A percentile compares a stretch with the other conserved stretches of the same genome.
phyloP scores from a whole-genome alignment of 37 sponge, comb jelly and placozoan genomes.

The Halisarca cf. caerulea region DNA sequence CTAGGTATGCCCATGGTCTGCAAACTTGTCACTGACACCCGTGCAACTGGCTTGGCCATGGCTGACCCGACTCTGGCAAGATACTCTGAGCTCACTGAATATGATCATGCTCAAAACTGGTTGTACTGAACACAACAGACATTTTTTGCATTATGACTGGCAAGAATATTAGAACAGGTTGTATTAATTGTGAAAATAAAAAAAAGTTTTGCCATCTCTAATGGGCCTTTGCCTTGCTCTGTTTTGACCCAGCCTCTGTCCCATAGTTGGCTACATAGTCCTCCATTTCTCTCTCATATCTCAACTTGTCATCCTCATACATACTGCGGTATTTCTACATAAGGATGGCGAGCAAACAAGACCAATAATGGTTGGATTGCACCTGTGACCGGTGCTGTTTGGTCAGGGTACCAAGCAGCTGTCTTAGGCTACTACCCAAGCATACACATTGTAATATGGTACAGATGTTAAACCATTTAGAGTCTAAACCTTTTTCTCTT shows the following conservation, averaged over 20 bases:
- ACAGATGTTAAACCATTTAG: too few species aligned
- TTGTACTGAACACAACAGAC: too few species aligned
- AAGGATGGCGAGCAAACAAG: too few species aligned
- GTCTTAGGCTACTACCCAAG: too few species aligned
- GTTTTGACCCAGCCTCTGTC: neutral
- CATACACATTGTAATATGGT: too few species aligned
- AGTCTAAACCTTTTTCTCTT: constrained; percentile 83
- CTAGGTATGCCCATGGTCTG: constrained; percentile 13
- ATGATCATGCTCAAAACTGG: neutral
- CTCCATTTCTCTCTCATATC: constrained; percentile 73
- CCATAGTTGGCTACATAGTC: constrained; percentile 33
- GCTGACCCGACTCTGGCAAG: neutral
- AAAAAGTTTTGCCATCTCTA: too few species aligned
- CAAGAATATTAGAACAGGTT: too few species aligned
- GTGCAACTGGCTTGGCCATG: neutral
- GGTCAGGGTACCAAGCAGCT: too few species aligned
- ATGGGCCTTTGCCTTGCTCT: neutral
- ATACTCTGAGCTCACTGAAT: neutral
- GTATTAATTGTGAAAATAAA: too few species aligned
- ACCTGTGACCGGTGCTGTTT: too few species aligned
- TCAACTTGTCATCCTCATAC: constrained; percentile 65
- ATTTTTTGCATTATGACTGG: too few species aligned
- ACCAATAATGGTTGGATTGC: too few species aligned
- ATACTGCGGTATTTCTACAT: constrained; percentile 55
- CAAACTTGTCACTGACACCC: constrained; percentile 8